Base-by-base conservation (phyloP, 2,113 vertebrate species). In the Colistium nudipinnis region DNA sequence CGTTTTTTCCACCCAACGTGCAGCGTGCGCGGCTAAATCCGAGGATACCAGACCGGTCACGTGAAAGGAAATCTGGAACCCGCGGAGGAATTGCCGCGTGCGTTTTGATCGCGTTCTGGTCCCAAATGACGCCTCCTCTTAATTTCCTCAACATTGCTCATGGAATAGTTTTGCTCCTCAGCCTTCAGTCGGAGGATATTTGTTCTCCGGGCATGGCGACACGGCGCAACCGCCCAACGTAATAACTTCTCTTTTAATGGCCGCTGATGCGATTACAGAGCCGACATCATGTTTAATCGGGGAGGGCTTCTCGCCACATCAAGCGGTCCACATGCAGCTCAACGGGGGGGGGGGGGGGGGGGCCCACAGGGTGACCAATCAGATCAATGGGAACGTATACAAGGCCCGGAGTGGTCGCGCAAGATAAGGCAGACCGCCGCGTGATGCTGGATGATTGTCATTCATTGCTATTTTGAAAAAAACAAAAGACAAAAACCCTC, bases 271-370 rank as follows among this genome's bases (percentile, higher is more conserved):
- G n/a, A 70, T 62, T 66, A 49, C 35, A 62, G 38, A 28, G 14
- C 8, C 27, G 43, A 20, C 17, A 71, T 25, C 36, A n/a, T 59
- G 20, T 70, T 54, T 54, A 61, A 66, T 74, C 31, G 41, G 28
- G 17, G 55, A 27, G 24, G 10, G 51, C 9, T 47, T 60, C 43
- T 64, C 11, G 38, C 51, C 8, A 49, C 30, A 70, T 70, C 63
- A 74, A 79, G 13, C 31, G 44, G 63, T 79, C 79, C 22, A 17
- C 2, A 33, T 20, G 56, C 13, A 53, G 35, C 64, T 74, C 36
- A 70, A 51, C 24, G 16, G 6, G 28, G 61, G 70, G 78, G n/a
- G n/a, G n/a, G n/a, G n/a, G n/a, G n/a, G n/a, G n/a, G n/a, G n/a
- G n/a, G n/a, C n/a, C n/a, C n/a, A n/a, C n/a, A 9, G 14, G 63